Evolutionary conservation across 2,888 invertebrate species (phyloP), one percentile per base, ranked within the genome.

Genomic region (Phortica okadai): DNA sequence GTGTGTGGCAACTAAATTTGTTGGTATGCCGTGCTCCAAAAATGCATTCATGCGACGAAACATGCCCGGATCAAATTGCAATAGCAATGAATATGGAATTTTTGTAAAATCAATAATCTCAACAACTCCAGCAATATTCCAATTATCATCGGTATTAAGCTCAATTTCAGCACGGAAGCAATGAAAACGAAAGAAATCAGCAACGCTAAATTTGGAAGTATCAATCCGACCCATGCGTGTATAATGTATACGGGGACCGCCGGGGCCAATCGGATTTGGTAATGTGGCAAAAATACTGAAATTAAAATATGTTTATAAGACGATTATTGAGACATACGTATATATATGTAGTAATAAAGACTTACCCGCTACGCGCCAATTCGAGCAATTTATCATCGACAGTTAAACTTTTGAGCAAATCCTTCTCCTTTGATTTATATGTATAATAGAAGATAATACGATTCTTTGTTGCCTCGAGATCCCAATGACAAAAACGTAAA

Each of bases 401-500:
- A n/a, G 81, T 73, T 2, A 89, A 88, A 58, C 86, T 80, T 74
- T 83, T 90, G 82, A 93, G 93, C 79, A 94, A 91, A 82, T 94
- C 94, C 1, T 94, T 83, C 33, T 86, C 86, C 77, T 86, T 84
- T 42, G 89, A 78, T 78, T 89, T 89, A 80, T 90, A 88, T 8
- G 93, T 93, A 83, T 94, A 94, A 84, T 92, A 94, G 90, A 93
- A 92, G 75, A 93, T 93, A 7, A 94, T 82, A 80, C 93, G 93
- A 76, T 92, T 91, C 82, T 93, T 93, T 41, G 93, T 92, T 21
- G 91, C 88, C 77, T 93, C 93, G 82, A 93, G 83, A 82, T 92
- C 92, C 88, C 92, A 93, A 81, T 92, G 93, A 80, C 92, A 92
- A 59, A 93, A 93, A 58, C 93, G 91, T 70, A 93, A 87, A 83